Evolutionary conservation across 2,113 vertebrate species (phyloP), one percentile per base, ranked within the genome.

Genomic region (Cephalopholis sonnerati): DNA sequence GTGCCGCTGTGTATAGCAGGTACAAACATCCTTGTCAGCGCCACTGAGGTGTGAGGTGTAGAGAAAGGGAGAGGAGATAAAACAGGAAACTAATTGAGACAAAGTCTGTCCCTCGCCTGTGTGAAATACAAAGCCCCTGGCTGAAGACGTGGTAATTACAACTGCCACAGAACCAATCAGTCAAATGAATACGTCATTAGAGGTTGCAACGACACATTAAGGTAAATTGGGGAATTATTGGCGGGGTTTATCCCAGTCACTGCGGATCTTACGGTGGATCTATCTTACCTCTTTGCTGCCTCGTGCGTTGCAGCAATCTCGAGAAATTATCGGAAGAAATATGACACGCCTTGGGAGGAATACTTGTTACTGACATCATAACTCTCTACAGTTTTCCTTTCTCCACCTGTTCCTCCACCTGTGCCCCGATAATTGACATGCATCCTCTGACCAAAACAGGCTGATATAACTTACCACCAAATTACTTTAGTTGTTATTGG

Each of bases 1-100:
- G 85, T 16, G 86, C 67, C 41, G 64, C 79, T 54, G 91, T 74
- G 90, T 86, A 75, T 64, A 46, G 79, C 90, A 81, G 89, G 90
- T 88, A 79, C 87, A 93, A 93, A 93, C 90, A 92, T 85, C 85
- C 92, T 80, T 73, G 85, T 86, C 77, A 15, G 72, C 63, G 67
- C 58, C 83, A 74, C 77, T 80, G 88, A 91, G 87, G 74, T 85
- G 77, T 87, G 90, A 91, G 81, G 79, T 58, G 83, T 29, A 64
- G 84, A 86, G 90, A 84, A 75, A 69, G 61, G 44, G 25, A 93
- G 86, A 79, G 61, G 71, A 84, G 88, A 94, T 93, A 89, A 94
- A 87, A 88, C 70, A 20, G 57, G 78, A 77, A 80, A 91, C 86
- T 94, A 94, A 94, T 94, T 94, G 94, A 94, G 93, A 93, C 88